These are phyloP conservation scores for Sycophila texana DNA, from an alignment of 2,888 invertebrate genomes.

Conservation along the genomic window DNA sequence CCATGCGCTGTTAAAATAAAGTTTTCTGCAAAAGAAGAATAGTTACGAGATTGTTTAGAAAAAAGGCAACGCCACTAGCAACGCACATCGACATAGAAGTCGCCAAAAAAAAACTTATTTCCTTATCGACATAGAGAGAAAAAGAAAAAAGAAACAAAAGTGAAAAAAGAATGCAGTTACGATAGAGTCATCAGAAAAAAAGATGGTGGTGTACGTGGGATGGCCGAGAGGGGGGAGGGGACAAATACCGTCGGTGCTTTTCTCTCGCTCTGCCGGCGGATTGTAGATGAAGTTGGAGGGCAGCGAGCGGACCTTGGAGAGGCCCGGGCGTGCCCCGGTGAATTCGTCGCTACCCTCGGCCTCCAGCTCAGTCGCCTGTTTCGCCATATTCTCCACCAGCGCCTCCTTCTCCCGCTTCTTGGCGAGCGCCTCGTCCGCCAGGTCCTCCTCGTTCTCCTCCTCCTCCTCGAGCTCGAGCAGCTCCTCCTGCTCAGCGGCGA, in stretches of 20 bases:
- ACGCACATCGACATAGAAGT: no score
- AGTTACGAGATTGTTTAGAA: background rate
- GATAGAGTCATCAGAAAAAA: background rate
- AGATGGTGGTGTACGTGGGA: background rate
- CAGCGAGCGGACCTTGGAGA: conserved; percentile 83
- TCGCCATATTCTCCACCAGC: conserved; percentile 71
- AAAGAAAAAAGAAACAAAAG: background rate
- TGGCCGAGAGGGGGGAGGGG: background rate
- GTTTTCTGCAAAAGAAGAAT: conserved; percentile 48
- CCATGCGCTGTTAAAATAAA: conserved; percentile 54
- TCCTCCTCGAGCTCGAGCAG: conserved; percentile 76
- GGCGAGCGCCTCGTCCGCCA: conserved; percentile 75
- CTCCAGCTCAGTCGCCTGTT: conserved; percentile 78
- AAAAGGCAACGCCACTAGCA: background rate
- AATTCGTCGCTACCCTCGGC: conserved; percentile 71
- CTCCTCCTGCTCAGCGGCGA: conserved; percentile 77
- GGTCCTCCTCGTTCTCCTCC: conserved; percentile 79
- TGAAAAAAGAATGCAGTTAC: background rate
- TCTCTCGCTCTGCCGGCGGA: conserved; percentile 79
- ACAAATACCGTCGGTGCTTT: conserved; percentile 64
- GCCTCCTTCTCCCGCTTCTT: conserved; percentile 63
- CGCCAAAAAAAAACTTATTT: background rate
- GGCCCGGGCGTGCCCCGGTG: conserved; percentile 63
- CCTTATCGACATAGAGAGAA: background rate
- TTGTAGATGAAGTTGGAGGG: conserved; percentile 91